phyloP scores from a whole-genome alignment of 2,888 invertebrate genomes.

The Deroplatys truncata region DNA sequence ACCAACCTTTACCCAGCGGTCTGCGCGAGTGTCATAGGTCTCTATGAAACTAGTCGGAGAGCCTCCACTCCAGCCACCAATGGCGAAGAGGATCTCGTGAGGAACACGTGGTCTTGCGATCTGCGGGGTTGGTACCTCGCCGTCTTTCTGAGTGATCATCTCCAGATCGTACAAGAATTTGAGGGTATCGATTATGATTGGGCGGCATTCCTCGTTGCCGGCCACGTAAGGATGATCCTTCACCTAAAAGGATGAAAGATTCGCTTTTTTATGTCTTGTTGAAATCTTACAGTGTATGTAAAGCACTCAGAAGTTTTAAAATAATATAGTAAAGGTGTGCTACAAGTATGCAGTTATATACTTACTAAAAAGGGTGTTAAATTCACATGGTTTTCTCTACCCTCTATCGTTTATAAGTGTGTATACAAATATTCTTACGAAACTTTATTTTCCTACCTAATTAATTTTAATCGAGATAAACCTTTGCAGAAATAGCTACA shows the following conservation, averaged over 20 bases:
- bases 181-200: constrained; percentile 85
- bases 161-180: constrained; percentile 90
- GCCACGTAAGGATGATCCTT: constrained; percentile 84
- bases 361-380: no score
- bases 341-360: no score
- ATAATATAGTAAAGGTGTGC: no score
- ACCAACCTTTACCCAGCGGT: constrained; percentile 75
- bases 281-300: no score
- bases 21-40: constrained; percentile 84
- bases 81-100: constrained; percentile 82
- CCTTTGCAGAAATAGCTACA: no score
- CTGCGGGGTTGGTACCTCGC: constrained; percentile 80
- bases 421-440: no score
- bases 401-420: no score
- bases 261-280: no score
- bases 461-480: no score
- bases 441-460: no score
- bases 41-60: constrained; percentile 76
- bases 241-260: constrained; percentile 40
- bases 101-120: constrained; percentile 81
- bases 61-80: constrained; percentile 74
- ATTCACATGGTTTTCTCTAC: no score
- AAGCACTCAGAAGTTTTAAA: no score
- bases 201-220: constrained; percentile 76
- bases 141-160: constrained; percentile 74